Conservation (phyloP, 2,113 vertebrate genomes). For the Perca flavescens region DNA sequence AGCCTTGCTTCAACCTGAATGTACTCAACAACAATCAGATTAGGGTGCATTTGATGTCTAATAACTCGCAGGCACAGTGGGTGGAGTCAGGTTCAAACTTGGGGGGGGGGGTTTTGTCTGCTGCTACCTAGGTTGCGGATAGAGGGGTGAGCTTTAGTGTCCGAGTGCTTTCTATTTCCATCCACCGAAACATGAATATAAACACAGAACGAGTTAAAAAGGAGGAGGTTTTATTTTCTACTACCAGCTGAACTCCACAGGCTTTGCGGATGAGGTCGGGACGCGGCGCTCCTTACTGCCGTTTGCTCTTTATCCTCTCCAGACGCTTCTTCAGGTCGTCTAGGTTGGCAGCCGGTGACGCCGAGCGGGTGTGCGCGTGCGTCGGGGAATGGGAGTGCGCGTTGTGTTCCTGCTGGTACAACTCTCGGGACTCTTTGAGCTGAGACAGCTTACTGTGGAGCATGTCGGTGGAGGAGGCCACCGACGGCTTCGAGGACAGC, state of each 20-base stretch:
- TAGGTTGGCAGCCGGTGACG: conserved; percentile 92
- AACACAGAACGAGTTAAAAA: conserved; percentile 26
- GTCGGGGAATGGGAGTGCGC: conserved; percentile 86
- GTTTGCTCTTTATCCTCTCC: conserved; percentile 99
- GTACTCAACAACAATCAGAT: conserved; percentile 17
- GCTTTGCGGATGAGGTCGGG: neutral
- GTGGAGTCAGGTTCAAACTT: conserved; percentile 52
- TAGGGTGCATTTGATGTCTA: conserved; percentile 30
- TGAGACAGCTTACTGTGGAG: conserved; percentile 98
- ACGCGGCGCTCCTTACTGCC: conserved; percentile 81
- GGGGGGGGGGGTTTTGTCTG: conserved; percentile 9
- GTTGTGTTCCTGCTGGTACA: conserved; percentile 93
- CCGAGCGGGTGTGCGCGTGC: conserved; percentile 82
- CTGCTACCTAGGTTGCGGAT: conserved; percentile 28
- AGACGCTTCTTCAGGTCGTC: conserved; percentile 99
- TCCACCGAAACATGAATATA: conserved; percentile 39
- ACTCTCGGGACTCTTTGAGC: conserved; percentile 96
- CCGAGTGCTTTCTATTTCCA: conserved; percentile 29
- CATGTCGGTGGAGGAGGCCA: conserved; percentile 98
- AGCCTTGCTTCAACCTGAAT: conserved; percentile 8
- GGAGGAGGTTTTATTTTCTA: conserved; percentile 12
- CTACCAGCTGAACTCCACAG: conserved; percentile 13
- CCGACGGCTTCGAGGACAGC: conserved; percentile 92
- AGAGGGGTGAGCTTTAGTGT: conserved; percentile 4
- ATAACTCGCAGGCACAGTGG: conserved; percentile 67